Base-by-base conservation (phyloP, 2,888 invertebrate genomes). In the Diaprepes abbreviatus region DNA sequence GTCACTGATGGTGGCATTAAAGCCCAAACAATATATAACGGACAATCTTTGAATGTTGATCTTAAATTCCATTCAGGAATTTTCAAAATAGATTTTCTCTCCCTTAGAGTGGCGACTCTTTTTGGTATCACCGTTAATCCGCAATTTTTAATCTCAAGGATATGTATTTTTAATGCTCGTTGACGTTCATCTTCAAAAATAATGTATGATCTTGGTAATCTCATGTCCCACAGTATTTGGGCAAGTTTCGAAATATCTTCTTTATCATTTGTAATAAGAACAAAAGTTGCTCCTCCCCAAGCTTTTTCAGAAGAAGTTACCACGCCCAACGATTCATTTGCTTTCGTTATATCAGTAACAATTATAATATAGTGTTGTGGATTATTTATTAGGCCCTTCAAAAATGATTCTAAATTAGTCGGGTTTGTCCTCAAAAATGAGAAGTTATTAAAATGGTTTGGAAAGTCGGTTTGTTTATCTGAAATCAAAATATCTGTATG, bases 1-100 rank as follows among this genome's bases (percentile, higher is more conserved):
- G 36, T 59, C 5, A 69, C 60, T 12, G 21, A 65, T 12, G 70
- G 70, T 10, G 59, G 59, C 55, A 57, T 33, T 35, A 60, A 21
- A 6, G 57, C 14, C 63, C 64, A 64, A 21, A 57, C n/a, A 14
- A 64, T 17, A 24, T 64, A 63, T 5, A 69, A 24, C 3, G 69
- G 63, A 43, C 69, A 69, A 19, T 24, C 35, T 7, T 38, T 12
- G 6, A 69, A 35, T 24, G 16, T 16, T 6, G 9, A 3, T 17
- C 17, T 50, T 9, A 48, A 19, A 48, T 58, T 10, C 50, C 52
- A 63, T n/a, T 40, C 24, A 12, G 28, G 35, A 10, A 54, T 54
- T n/a, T 21, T 43, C 6, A 0, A 1, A 1, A n/a, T 1, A 10
- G 3, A 3, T 19, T 19, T 10, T n/a, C 16, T 14, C 17, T 55